These are phyloP conservation scores for Lepus townsendii DNA, from an alignment of 2,797 vertebrate species.

Conservation along the genomic window DNA sequence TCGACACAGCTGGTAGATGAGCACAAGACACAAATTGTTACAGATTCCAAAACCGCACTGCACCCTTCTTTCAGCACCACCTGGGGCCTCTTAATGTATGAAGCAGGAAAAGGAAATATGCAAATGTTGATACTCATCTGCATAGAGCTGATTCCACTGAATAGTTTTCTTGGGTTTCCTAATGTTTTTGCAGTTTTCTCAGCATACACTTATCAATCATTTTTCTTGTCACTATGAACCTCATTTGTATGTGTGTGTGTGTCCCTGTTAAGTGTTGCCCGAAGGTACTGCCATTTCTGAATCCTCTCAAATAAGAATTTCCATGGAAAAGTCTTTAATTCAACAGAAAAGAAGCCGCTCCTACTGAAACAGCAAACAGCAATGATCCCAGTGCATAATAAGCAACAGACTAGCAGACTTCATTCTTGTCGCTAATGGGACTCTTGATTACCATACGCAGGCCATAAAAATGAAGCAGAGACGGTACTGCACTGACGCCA, in stretches of 20 bases:
- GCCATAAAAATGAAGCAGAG: slow-evolving; percentile 67
- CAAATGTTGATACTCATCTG: slow-evolving; percentile 74
- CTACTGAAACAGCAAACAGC: slow-evolving; percentile 67
- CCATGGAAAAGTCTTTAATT: slow-evolving; percentile 73
- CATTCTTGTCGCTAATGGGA: slow-evolving; percentile 73
- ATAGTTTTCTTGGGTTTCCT: slow-evolving; percentile 71
- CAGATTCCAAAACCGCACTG: slow-evolving; percentile 71
- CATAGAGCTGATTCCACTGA: slow-evolving; percentile 77
- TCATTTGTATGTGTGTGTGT: not conserved
- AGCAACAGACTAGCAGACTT: slow-evolving; percentile 71
- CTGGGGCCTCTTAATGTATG: slow-evolving; percentile 74
- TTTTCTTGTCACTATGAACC: slow-evolving; percentile 68
- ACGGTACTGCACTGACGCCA: not conserved
- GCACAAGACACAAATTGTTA: slow-evolving; percentile 69
- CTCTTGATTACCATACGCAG: slow-evolving; percentile 57
- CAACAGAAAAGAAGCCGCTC: slow-evolving; percentile 53
- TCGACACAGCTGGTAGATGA: slow-evolving; percentile 70
- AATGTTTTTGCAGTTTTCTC: slow-evolving; percentile 68
- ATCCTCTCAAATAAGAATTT: slow-evolving; percentile 72
- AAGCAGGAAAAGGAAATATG: slow-evolving; percentile 78
- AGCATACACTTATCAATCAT: slow-evolving; percentile 65
- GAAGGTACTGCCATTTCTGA: slow-evolving; percentile 59
- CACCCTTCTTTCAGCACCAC: slow-evolving; percentile 71
- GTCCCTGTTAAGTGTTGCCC: slow-evolving; percentile 56
- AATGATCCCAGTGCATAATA: slow-evolving; percentile 65